phyloP scores from a whole-genome alignment of 2,113 vertebrate genomes.

The Corapipo altera region DNA sequence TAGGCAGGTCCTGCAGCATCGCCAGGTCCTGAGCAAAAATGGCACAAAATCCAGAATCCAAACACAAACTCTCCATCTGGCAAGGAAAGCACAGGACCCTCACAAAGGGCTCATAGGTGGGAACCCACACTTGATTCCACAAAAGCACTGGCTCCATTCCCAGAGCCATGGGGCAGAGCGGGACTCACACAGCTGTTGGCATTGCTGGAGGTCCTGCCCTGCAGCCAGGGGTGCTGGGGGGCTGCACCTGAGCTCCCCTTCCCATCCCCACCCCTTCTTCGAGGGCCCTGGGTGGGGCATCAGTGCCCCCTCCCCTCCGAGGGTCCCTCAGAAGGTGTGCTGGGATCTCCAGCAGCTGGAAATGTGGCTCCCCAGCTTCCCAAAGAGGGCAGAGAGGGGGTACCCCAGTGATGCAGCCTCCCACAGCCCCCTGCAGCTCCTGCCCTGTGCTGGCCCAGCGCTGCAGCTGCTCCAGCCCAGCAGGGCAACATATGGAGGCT shows the following conservation, averaged over 20 bases:
- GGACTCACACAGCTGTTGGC: neutral
- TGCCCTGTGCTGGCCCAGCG: neutral
- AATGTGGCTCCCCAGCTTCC: rapidly evolving
- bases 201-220: neutral
- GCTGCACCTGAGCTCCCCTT: neutral
- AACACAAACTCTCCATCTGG: neutral
- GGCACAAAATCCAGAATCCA: neutral
- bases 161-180: neutral
- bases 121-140: neutral
- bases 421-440: neutral
- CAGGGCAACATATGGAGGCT: neutral
- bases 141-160: rapidly evolving
- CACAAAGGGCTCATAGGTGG: neutral
- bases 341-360: neutral
- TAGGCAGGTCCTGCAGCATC: neutral
- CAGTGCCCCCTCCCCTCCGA: rapidly evolving
- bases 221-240: neutral
- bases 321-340: neutral
- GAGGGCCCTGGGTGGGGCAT: neutral
- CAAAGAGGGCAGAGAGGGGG: neutral
- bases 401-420: neutral
- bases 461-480: neutral
- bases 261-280: neutral
- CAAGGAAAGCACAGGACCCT: neutral
- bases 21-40: rapidly evolving